Conservation (phyloP, 2,113 vertebrate species). For the Dicrurus megarhynchus region DNA sequence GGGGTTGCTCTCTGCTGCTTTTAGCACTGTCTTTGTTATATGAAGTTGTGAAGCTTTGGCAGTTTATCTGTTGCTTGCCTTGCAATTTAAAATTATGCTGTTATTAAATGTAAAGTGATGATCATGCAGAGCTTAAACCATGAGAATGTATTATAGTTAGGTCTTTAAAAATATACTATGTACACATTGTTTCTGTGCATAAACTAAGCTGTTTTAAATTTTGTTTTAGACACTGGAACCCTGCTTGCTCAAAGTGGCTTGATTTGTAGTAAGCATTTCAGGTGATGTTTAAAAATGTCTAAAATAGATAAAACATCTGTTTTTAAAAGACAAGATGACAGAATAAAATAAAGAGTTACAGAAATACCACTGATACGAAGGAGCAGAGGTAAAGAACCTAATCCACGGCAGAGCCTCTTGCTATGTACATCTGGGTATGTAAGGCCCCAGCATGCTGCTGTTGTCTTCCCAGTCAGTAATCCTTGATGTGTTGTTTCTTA, state of each 20-base stretch:
- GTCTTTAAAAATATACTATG: neutral
- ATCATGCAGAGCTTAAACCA: neutral
- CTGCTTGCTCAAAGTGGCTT: neutral
- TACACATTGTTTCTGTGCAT: neutral
- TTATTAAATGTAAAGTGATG: neutral
- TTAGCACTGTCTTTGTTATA: neutral
- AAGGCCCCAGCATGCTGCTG: fast-evolving
- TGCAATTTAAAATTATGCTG: neutral
- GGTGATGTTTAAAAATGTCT: neutral
- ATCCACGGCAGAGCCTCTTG: neutral
- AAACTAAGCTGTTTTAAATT: neutral
- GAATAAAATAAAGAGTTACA: neutral
- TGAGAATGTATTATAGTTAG: neutral
- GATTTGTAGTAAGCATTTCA: neutral
- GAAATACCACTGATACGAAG: neutral
- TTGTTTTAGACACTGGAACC: neutral
- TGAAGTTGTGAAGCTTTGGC: neutral
- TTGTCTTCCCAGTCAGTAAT: neutral
- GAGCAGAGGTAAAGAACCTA: neutral
- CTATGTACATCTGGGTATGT: neutral
- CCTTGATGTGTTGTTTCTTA: neutral
- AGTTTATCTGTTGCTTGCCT: neutral
- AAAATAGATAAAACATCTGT: neutral
- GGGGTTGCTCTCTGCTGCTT: neutral
- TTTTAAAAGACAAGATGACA: neutral